Percentiles rank a stretch among this genome's conserved stretches.
These are phyloP conservation scores for Chironomus tepperi DNA, from an alignment of 1,140 invertebrate species.

Conservation along the genomic window DNA sequence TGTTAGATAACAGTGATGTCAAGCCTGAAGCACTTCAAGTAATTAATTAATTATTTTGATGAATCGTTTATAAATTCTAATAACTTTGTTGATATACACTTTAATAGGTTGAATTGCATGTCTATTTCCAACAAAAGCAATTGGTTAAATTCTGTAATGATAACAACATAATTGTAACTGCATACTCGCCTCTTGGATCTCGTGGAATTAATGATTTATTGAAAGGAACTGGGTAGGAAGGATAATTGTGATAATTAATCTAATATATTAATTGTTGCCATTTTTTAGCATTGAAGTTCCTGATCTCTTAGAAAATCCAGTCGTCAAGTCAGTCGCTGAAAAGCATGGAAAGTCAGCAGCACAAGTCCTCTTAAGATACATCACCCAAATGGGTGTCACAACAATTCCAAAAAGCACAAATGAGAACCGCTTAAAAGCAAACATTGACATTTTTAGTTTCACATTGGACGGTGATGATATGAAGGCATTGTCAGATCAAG, in stretches of 20 bases:
- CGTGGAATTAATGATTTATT: conserved; percentile 49
- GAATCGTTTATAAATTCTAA: neutral
- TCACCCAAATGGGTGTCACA: conserved; percentile 59
- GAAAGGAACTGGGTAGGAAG: conserved; percentile 38
- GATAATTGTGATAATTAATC: neutral
- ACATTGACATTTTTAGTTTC: conserved; percentile 55
- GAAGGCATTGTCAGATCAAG: conserved; percentile 44
- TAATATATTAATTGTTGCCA: neutral
- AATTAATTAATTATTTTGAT: conserved; percentile 25
- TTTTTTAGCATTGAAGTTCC: conserved; percentile 42
- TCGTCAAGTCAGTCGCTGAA: conserved; percentile 57
- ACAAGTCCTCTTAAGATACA: conserved; percentile 68
- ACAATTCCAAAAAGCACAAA: conserved; percentile 81
- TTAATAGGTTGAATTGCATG: conserved; percentile 70
- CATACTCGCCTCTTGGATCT: conserved; percentile 75
- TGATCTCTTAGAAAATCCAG: conserved; percentile 57
- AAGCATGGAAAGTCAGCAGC: conserved; percentile 61
- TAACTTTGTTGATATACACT: conserved; percentile 30
- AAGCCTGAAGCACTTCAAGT: conserved; percentile 63
- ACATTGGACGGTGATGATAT: conserved; percentile 47
- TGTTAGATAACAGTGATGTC: conserved; percentile 54
- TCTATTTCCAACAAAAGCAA: conserved; percentile 69
- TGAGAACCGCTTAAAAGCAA: conserved; percentile 55
- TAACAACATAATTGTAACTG: conserved; percentile 64
- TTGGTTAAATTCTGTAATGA: conserved; percentile 63